Conservation (phyloP, 2,113 vertebrate genomes). For the Rhinoptilus africanus region DNA sequence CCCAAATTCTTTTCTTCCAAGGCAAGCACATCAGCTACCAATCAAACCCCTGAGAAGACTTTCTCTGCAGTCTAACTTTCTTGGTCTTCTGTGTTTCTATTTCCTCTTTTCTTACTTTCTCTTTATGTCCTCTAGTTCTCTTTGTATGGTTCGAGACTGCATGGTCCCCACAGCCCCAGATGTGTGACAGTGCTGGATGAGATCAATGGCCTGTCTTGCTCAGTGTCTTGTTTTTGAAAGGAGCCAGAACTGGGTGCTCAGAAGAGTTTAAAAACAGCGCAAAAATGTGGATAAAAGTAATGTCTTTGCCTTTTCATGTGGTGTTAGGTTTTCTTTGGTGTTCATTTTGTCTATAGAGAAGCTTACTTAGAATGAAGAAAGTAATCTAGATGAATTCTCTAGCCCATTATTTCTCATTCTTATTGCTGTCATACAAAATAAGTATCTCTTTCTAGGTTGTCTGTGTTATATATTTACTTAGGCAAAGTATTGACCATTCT, state of each 20-base stretch:
- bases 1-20: neutral
- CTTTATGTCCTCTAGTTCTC: neutral
- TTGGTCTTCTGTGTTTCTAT: neutral
- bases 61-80: neutral
- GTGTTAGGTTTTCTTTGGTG: neutral
- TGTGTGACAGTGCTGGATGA: neutral
- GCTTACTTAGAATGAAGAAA: neutral
- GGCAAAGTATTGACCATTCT: neutral
- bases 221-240: neutral
- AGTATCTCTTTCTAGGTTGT: neutral
- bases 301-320: neutral
- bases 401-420: constrained; percentile 2
- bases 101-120: neutral
- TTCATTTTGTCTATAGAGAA: neutral
- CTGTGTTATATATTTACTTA: neutral
- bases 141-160: neutral
- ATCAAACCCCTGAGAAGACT: neutral
- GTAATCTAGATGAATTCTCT: neutral
- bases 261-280: neutral
- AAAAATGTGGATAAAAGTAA: neutral
- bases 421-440: constrained; percentile 5
- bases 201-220: neutral
- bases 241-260: neutral
- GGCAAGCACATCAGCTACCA: neutral
- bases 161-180: neutral